Conservation (phyloP, 2,797 vertebrate genomes). For the Aulostomus chinensis region DNA sequence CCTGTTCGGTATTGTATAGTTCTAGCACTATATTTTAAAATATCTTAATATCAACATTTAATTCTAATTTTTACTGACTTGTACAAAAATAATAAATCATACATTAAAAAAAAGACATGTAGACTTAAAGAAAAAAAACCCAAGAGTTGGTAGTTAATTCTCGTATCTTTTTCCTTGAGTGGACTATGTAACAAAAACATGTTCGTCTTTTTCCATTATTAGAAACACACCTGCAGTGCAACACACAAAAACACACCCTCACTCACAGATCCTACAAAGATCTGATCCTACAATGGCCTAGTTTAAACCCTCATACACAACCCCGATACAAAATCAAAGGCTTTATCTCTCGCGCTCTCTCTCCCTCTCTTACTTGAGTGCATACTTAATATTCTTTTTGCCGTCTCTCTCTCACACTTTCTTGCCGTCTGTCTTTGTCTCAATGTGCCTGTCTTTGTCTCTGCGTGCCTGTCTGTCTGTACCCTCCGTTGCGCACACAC, state of each 20-base stretch:
- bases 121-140: background rate
- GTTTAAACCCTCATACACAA: constrained; percentile 58
- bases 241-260: constrained; percentile 1
- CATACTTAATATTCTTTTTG: constrained; percentile 44
- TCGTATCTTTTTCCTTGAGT: background rate
- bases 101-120: background rate
- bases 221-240: constrained; percentile 32
- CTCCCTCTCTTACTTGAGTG: constrained; percentile 22
- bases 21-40: too few species aligned
- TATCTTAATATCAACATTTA: too few species aligned
- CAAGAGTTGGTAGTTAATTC: too few species aligned
- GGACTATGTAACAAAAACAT: too few species aligned
- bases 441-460: too few species aligned
- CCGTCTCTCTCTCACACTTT: constrained; percentile 30
- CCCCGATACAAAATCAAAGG: constrained; percentile 48
- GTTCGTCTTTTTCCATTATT: background rate
- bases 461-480: background rate
- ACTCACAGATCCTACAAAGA: constrained; percentile 2
- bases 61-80: too few species aligned
- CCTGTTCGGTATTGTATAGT: too few species aligned
- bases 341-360: constrained; percentile 26
- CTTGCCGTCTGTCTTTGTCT: constrained; percentile 23
- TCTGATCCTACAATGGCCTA: constrained; percentile 50
- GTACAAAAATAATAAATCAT: background rate
- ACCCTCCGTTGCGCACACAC: background rate